Percentiles rank a stretch among this genome's conserved stretches.
Evolutionary conservation across 2,797 vertebrate species (phyloP).

Genomic region (Champsocephalus gunnari): DNA sequence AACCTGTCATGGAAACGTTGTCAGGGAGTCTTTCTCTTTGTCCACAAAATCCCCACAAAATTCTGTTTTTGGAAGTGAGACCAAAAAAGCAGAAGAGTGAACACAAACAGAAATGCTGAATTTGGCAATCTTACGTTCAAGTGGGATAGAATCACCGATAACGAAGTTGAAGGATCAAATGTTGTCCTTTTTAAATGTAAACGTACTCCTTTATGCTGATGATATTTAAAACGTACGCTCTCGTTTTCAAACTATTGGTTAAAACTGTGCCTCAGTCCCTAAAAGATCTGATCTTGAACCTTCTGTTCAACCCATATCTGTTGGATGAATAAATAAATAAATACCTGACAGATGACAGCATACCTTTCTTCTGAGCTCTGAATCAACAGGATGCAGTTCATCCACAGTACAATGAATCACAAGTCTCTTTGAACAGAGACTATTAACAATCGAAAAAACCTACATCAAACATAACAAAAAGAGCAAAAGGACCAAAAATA

Average conservation of each 20-base stretch:
- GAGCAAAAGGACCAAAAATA: slow-evolving; percentile 18
- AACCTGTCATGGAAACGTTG: neutral
- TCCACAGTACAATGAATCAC: slow-evolving; percentile 29
- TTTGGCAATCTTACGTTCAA: neutral
- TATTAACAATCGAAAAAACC: slow-evolving; percentile 19
- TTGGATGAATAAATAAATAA: neutral
- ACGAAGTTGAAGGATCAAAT: neutral
- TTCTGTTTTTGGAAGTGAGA: slow-evolving; percentile 12
- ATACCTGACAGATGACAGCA: slow-evolving; percentile 8
- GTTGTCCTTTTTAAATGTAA: neutral
- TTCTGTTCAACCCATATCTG: neutral
- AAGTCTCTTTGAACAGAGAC: slow-evolving; percentile 67
- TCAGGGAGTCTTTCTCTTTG: neutral
- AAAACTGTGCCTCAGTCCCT: too few species aligned
- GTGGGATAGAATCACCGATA: neutral
- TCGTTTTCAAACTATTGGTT: neutral
- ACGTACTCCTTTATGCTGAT: neutral
- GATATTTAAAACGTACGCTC: neutral
- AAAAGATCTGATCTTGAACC: neutral
- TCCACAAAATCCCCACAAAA: slow-evolving; percentile 5
- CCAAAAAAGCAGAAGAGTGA: slow-evolving; percentile 26
- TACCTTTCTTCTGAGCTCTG: neutral
- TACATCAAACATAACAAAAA: slow-evolving; percentile 27
- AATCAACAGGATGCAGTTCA: neutral
- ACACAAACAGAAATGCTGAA: neutral